Conservation (phyloP, 2,113 vertebrate genomes). For the Equus przewalskii region DNA sequence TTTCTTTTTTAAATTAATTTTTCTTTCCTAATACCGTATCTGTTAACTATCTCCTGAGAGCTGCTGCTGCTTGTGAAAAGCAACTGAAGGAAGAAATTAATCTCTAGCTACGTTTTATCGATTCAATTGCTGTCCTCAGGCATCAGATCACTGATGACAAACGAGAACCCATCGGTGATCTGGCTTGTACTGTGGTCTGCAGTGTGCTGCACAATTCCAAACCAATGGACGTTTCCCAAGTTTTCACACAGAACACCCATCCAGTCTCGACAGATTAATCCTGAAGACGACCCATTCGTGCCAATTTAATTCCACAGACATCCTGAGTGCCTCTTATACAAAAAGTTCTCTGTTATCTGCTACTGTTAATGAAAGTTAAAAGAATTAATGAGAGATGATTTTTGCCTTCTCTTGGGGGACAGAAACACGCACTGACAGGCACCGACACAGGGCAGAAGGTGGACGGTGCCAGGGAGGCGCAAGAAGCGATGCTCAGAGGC, state of each 20-base stretch:
- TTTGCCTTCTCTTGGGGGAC: not conserved
- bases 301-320: conserved; percentile 2
- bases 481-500: not conserved
- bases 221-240: not conserved
- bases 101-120: not conserved
- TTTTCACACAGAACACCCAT: not conserved
- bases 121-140: not conserved
- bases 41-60: conserved; percentile 23
- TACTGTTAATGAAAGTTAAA: not conserved
- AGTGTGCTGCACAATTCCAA: not conserved
- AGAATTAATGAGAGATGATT: not conserved
- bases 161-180: not conserved
- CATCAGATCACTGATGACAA: not conserved
- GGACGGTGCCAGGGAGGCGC: not conserved
- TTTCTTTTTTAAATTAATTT: conserved; percentile 37
- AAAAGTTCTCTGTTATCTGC: not conserved
- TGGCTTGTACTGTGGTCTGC: not conserved
- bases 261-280: not conserved
- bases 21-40: conserved; percentile 7
- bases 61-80: conserved; percentile 8
- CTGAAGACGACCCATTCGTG: not conserved
- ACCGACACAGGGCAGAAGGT: not conserved
- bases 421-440: not conserved
- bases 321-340: not conserved
- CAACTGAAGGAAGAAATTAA: not conserved